Evolutionary conservation across 2,113 vertebrate genomes (phyloP), one percentile per base, ranked within the genome.

Genomic region (Heliornis fulica): DNA sequence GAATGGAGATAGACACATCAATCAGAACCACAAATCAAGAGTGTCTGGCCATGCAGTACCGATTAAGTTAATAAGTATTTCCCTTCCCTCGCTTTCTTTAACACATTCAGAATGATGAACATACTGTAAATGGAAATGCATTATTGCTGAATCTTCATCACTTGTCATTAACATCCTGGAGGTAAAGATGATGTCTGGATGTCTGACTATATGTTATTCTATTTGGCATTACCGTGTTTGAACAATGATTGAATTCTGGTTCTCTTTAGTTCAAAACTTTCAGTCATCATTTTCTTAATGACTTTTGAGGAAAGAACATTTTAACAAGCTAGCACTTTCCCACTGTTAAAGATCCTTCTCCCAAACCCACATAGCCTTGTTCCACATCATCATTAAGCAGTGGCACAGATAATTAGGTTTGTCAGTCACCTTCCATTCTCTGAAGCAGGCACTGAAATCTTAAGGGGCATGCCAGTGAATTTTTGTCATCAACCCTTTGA

Each of bases 41-140:
- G 25, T 45, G 53, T 68, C 85, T 89, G 79, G 53, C 48, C 56
- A 50, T 3, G 2, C 34, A 75, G 38, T 60, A 71, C 56, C 19
- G 40, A 89, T 93, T 87, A 89, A 92, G 51, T 89, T 83, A 85
- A 22, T 61, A 94, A 86, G 87, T 85, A 93, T 96, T 93, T 96
- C 34, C 65, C 92, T 94, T 93, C 56, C 29, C 12, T 94, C 51
- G 32, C 60, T 93, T 93, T 83, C 75, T 90, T 54, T 82, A 87
- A 83, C 41, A 68, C 36, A 71, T 60, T 83, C 85, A 78, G 85
- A 92, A 82, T 94, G 85, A 94, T 89, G 86, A 94, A 89, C 60
- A 26, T 45, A 89, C 43, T 75, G 53, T 76, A 95, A 97, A 93
- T 61, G 65, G 60, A 90, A 97, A 95, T 66, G 65, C n/a, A 43